Percentiles rank a stretch among this genome's conserved stretches.
These are phyloP conservation scores for Biston stratarius DNA, from an alignment of 2,888 invertebrate genomes.

Conservation along the genomic window DNA sequence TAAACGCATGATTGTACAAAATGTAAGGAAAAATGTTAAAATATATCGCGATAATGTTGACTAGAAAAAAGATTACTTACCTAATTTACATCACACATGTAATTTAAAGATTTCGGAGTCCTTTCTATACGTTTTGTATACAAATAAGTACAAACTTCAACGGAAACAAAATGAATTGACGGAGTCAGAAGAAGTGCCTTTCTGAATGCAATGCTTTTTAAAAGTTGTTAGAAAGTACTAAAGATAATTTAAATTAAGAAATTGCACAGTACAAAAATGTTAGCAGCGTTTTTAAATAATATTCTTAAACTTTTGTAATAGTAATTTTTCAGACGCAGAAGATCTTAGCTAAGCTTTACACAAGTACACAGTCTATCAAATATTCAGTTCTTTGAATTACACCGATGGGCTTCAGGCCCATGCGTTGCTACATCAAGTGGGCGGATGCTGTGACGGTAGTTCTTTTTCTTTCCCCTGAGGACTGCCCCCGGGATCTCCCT, in stretches of 20 bases:
- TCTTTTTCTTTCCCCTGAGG: conserved; percentile 69
- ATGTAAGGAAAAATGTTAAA: too few relatives aligned
- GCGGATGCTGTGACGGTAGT: conserved; percentile 60
- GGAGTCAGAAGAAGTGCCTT: too few relatives aligned
- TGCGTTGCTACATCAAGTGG: conserved; percentile 42
- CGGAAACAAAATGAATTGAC: too few relatives aligned
- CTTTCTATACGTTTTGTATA: too few relatives aligned
- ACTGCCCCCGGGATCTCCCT: conserved; percentile 63
- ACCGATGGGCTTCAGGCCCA: conserved; percentile 5
- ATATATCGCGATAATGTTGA: neutral
- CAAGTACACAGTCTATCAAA: conserved; percentile 15
- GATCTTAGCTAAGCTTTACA: conserved; percentile 13
- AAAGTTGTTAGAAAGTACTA: too few relatives aligned
- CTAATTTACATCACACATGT: neutral
- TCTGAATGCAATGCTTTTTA: too few relatives aligned
- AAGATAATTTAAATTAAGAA: too few relatives aligned
- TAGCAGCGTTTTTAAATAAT: too few relatives aligned
- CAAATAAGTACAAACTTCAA: too few relatives aligned
- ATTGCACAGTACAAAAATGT: too few relatives aligned
- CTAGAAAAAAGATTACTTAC: neutral
- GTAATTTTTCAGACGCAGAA: neutral
- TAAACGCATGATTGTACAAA: neutral
- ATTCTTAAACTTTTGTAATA: too few relatives aligned
- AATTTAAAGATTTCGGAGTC: neutral
- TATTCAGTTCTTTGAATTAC: conserved; percentile 16